Conservation (phyloP, 2,888 invertebrate species). For the Eucriotettix oculatus region DNA sequence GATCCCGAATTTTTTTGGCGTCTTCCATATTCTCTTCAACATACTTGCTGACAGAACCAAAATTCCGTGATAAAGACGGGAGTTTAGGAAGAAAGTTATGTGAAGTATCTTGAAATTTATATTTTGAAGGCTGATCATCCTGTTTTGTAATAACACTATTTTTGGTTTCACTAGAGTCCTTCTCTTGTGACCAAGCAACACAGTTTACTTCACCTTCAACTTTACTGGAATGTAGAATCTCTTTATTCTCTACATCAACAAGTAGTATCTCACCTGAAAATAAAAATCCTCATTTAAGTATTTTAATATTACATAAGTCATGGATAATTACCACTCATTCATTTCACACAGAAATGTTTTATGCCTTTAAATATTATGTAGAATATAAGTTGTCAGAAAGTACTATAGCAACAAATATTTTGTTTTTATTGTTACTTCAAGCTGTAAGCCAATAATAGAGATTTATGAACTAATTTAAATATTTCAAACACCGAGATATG, state of each 20-base stretch:
- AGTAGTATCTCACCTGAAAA: slow-evolving; percentile 46
- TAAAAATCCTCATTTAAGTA: neutral
- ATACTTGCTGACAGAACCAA: slow-evolving; percentile 17
- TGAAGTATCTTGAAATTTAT: slow-evolving; percentile 28
- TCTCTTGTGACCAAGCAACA: slow-evolving; percentile 52
- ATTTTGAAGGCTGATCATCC: slow-evolving; percentile 3
- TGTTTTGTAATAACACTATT: neutral
- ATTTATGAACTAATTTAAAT: too few species aligned
- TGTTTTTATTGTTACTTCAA: too few species aligned
- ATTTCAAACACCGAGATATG: too few species aligned
- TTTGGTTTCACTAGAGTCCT: slow-evolving; percentile 15
- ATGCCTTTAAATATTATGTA: too few species aligned
- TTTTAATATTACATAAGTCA: too few species aligned
- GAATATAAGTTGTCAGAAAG: too few species aligned
- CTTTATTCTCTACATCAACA: slow-evolving; percentile 75
- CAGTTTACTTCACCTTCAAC: slow-evolving; percentile 48
- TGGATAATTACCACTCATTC: too few species aligned
- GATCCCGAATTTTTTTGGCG: slow-evolving; percentile 41
- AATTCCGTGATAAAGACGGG: slow-evolving; percentile 28
- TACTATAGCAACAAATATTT: too few species aligned
- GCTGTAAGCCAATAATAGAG: too few species aligned
- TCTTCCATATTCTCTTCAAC: slow-evolving; percentile 25
- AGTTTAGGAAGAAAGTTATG: slow-evolving; percentile 36
- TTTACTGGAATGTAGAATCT: slow-evolving; percentile 46
- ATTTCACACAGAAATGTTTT: too few species aligned